Base-by-base conservation (phyloP, 2,113 vertebrate genomes). In the Synchiropus splendidus region DNA sequence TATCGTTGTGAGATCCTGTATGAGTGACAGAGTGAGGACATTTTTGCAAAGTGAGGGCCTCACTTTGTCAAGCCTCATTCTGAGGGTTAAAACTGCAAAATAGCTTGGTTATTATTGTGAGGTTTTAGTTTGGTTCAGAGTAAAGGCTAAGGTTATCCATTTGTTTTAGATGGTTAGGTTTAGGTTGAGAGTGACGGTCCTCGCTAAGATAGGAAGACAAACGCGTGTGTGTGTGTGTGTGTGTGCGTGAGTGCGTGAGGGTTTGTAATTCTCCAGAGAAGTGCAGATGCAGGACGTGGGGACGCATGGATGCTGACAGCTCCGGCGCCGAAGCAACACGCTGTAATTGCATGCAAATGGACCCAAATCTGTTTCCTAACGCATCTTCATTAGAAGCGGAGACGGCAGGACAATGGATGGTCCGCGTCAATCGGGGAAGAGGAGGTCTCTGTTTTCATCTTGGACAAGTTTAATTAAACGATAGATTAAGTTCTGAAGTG, bases 381-480 rank as follows among this genome's bases (percentile, higher is more conserved):
- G 71, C 71, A 83, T 80, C 70, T 67, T 75, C 76, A 81, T 81
- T 79, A 79, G 72, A 67, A 63, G 49, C 62, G 8, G 21, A 73
- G 82, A 72, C 44, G 70, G 75, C 75, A 59, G 68, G 72, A 84
- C 78, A 84, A 82, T 74, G 85, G 81, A 82, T 77, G 80, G 67
- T 51, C 79, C 59, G 83, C 87, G 77, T 87, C 86, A 78, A 72
- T 84, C 86, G 77, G 79, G 82, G 21, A 81, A 83, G 77, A 75
- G 82, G 75, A 79, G 64, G 69, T 69, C 79, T 86, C 83, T 83
- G 83, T 88, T 90, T 88, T 89, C 89, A 86, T 86, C 86, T 80
- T 80, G 85, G 83, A 78, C 81, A 86, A 86, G 75, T 86, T 89
- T 92, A 93, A 93, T 93, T 92, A 92, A 92, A 83, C 87, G 80